Evolutionary conservation across 2,888 invertebrate genomes (phyloP).

Genomic region (Latheticus oryzae): DNA sequence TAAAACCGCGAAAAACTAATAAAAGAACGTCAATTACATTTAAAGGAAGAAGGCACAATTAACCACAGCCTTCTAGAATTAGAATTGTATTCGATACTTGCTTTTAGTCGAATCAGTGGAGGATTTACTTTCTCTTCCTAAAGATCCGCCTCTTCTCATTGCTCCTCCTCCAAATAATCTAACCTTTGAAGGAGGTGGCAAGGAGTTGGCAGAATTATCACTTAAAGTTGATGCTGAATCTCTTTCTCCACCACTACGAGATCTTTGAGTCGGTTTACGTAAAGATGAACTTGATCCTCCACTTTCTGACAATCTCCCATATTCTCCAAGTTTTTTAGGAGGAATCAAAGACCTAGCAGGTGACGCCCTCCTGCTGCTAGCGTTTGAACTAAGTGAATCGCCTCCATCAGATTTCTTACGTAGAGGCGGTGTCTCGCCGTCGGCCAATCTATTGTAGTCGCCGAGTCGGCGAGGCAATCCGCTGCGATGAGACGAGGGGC

Average conservation of each 20-base stretch:
- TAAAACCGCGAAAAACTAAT: too few relatives aligned
- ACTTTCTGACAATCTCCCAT: constrained; percentile 70
- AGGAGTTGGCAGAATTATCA: constrained; percentile 69
- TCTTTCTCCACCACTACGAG: constrained; percentile 65
- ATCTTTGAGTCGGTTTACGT: constrained; percentile 60
- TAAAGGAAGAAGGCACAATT: too few relatives aligned
- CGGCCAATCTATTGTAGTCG: constrained; percentile 75
- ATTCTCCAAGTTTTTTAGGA: constrained; percentile 70
- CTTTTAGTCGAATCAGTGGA: constrained; percentile 69
- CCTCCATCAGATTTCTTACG: constrained; percentile 64
- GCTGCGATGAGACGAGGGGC: constrained; percentile 67
- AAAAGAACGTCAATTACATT: too few relatives aligned
- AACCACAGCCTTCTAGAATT: constrained; percentile 47
- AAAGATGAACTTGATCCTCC: constrained; percentile 61
- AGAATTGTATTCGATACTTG: constrained; percentile 82
- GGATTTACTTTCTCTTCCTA: constrained; percentile 68
- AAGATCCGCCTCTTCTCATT: constrained; percentile 69
- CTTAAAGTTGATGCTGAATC: constrained; percentile 70
- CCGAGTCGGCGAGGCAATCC: constrained; percentile 68
- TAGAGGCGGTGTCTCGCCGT: constrained; percentile 62
- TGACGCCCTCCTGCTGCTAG: constrained; percentile 63
- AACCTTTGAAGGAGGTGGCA: constrained; percentile 74
- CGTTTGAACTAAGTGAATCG: constrained; percentile 63
- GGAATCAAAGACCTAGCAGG: constrained; percentile 69
- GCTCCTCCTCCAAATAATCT: constrained; percentile 62